phyloP scores from a whole-genome alignment of 2,113 vertebrate genomes.

The Grammomys dolichurus region DNA sequence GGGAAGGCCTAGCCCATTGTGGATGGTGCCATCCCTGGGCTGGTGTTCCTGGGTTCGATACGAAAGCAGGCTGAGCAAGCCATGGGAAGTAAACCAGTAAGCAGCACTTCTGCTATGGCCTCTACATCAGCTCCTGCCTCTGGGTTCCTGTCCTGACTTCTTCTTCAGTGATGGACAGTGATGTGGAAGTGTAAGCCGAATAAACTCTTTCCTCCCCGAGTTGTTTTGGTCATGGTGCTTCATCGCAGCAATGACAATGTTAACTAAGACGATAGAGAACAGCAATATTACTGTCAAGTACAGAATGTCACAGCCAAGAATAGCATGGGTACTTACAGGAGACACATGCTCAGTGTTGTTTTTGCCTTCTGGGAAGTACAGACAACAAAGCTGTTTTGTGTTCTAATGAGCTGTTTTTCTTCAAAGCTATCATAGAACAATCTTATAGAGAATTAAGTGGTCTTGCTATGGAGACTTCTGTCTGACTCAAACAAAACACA shows the following conservation, averaged over 20 bases:
- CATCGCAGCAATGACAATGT: not conserved
- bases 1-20: not conserved
- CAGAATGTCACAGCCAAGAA: not conserved
- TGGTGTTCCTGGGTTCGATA: not conserved
- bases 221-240: not conserved
- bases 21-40: not conserved
- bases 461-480: constrained; percentile 36
- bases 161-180: not conserved
- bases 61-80: not conserved
- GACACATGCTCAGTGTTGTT: not conserved
- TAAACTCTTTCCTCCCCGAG: not conserved
- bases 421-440: not conserved
- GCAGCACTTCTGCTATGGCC: not conserved
- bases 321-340: not conserved
- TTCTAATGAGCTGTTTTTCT: constrained; percentile 34
- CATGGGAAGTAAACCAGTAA: not conserved
- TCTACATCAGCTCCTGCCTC: not conserved
- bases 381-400: constrained; percentile 33
- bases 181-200: not conserved
- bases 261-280: constrained; percentile 25
- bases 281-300: not conserved
- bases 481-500: constrained; percentile 37
- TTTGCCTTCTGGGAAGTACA: constrained; percentile 9
- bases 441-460: constrained; percentile 24
- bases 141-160: not conserved